phyloP scores from a whole-genome alignment of 2,797 vertebrate species.

The Hybognathus amarus region DNA sequence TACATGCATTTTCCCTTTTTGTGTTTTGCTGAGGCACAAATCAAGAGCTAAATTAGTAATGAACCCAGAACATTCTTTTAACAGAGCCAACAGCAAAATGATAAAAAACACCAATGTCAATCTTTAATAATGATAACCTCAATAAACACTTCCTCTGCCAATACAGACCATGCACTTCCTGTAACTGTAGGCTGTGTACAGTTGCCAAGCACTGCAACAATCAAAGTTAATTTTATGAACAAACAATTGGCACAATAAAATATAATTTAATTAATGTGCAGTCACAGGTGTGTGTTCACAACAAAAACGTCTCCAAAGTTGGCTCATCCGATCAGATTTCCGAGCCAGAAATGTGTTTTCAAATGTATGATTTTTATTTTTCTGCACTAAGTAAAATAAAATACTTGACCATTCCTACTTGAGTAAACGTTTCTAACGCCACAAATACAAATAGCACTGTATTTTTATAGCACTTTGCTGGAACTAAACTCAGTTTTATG shows the following conservation, averaged over 20 bases:
- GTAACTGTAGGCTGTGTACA: constrained; percentile 11
- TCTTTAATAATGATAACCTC: background rate
- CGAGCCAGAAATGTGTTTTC: background rate
- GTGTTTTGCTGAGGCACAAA: background rate
- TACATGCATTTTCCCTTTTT: background rate
- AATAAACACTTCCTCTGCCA: background rate
- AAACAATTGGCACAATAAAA: background rate
- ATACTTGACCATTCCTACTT: background rate
- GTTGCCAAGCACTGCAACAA: background rate
- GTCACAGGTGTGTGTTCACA: background rate
- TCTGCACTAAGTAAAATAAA: background rate
- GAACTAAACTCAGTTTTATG: background rate
- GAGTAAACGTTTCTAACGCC: background rate
- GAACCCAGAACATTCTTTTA: background rate
- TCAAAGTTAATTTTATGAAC: background rate
- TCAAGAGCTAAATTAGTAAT: background rate
- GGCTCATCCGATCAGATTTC: background rate
- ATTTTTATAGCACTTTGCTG: background rate
- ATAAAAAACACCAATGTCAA: constrained; percentile 5
- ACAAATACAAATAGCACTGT: background rate
- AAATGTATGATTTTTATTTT: background rate
- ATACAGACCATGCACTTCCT: background rate
- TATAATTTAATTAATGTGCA: background rate
- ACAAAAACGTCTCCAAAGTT: constrained; percentile 5
- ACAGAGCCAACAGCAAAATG: background rate